These are phyloP conservation scores for Psittacus erithacus DNA, from an alignment of 2,113 vertebrate genomes.

Conservation along the genomic window DNA sequence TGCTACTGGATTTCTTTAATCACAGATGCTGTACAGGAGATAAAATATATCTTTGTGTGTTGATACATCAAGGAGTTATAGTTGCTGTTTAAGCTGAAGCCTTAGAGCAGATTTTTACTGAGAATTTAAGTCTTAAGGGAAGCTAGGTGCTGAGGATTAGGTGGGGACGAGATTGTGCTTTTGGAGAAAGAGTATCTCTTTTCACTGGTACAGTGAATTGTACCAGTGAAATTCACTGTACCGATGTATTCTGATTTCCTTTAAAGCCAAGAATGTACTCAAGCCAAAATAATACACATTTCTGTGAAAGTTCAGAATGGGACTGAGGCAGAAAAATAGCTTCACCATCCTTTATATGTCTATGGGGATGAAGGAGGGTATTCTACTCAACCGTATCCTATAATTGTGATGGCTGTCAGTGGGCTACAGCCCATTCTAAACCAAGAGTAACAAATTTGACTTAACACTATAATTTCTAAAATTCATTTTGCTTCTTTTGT, in stretches of 20 bases:
- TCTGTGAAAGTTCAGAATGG: neutral
- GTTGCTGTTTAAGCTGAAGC: neutral
- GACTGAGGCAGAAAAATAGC: neutral
- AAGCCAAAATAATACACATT: neutral
- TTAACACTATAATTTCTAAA: neutral
- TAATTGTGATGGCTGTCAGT: neutral
- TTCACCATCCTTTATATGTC: neutral
- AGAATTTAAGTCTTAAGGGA: neutral
- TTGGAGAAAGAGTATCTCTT: neutral
- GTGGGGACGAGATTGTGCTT: neutral
- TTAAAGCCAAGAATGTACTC: neutral
- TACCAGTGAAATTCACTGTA: neutral
- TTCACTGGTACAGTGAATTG: neutral
- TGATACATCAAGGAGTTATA: neutral
- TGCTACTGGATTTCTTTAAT: neutral
- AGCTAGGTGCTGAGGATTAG: neutral
- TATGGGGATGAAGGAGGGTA: neutral
- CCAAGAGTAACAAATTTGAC: neutral
- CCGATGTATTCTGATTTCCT: neutral
- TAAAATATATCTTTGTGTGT: neutral
- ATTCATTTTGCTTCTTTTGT: neutral
- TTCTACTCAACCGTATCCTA: neutral
- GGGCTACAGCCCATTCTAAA: neutral
- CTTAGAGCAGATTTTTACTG: neutral
- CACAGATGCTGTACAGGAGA: neutral